Evolutionary conservation across 2,113 vertebrate genomes (phyloP).

Genomic region (Oostethus manadensis): DNA sequence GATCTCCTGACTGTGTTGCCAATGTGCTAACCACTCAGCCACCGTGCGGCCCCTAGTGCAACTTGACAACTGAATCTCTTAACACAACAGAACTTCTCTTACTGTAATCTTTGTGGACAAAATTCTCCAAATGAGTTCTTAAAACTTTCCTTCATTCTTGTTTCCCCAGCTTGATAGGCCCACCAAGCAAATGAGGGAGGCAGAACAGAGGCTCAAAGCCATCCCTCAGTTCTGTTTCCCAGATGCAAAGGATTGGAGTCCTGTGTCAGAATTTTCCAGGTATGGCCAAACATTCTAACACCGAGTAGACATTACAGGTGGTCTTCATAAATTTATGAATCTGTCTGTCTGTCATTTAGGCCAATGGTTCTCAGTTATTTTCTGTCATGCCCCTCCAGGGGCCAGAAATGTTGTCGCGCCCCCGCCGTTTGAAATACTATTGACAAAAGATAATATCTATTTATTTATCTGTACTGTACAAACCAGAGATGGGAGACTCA

Average conservation of each 20-base stretch:
- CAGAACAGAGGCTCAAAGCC: conserved; percentile 94
- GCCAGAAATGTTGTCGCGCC: too few species aligned
- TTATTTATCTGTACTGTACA: too few species aligned
- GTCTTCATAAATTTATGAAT: too few species aligned
- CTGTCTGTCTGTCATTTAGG: too few species aligned
- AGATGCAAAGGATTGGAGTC: conserved; percentile 97
- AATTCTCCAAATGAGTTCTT: conserved; percentile 23
- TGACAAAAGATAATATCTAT: too few species aligned
- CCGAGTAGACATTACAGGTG: neutral
- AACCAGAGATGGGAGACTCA: too few species aligned
- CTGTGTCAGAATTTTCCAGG: conserved; percentile 92
- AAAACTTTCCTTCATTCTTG: conserved; percentile 9
- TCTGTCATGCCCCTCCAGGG: too few species aligned
- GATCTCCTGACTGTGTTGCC: too few species aligned
- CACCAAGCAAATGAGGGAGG: conserved; percentile 95
- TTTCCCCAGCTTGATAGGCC: conserved; percentile 85
- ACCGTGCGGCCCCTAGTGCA: too few species aligned
- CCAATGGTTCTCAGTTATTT: too few species aligned
- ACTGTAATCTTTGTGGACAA: conserved; percentile 11
- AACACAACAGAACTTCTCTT: conserved; percentile 12
- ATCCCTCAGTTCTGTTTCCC: conserved; percentile 99
- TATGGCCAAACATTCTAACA: conserved; percentile 40
- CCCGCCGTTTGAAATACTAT: too few species aligned
- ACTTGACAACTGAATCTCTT: conserved; percentile 7
- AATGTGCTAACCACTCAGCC: too few species aligned